Conservation (phyloP, 1,140 invertebrate genomes). For the Heliconius nattereri region DNA sequence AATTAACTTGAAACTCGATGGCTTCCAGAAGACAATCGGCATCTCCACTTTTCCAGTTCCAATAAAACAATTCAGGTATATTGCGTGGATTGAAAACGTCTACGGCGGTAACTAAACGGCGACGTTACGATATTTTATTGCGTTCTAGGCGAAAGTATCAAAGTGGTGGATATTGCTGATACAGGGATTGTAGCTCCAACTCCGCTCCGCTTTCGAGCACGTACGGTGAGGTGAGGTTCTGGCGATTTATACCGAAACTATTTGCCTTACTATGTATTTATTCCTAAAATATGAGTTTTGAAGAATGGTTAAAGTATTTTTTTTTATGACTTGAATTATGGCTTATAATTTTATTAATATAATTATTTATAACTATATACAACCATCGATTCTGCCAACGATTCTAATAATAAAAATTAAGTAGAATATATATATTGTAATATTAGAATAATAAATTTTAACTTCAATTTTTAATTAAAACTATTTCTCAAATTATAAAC, state of each 20-base stretch:
- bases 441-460: too few relatives aligned
- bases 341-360: too few relatives aligned
- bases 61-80: constrained; percentile 35
- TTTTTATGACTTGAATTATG: neutral
- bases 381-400: too few relatives aligned
- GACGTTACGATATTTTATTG: constrained; percentile 36
- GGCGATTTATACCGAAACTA: neutral
- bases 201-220: neutral
- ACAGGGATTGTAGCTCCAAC: neutral
- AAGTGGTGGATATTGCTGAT: neutral
- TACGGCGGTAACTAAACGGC: neutral
- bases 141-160: constrained; percentile 16
- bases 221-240: neutral
- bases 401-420: too few relatives aligned
- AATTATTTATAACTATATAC: neutral
- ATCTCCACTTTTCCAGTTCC: constrained; percentile 26
- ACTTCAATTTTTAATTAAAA: neutral
- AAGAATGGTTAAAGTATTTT: neutral
- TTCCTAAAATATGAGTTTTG: neutral
- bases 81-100: constrained; percentile 13
- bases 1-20: constrained; percentile 70
- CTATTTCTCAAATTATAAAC: neutral
- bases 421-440: too few relatives aligned
- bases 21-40: constrained; percentile 51
- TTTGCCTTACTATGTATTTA: neutral